Evolutionary conservation across 1,140 invertebrate genomes (phyloP).

Genomic region (Gryllus bimaculatus): DNA sequence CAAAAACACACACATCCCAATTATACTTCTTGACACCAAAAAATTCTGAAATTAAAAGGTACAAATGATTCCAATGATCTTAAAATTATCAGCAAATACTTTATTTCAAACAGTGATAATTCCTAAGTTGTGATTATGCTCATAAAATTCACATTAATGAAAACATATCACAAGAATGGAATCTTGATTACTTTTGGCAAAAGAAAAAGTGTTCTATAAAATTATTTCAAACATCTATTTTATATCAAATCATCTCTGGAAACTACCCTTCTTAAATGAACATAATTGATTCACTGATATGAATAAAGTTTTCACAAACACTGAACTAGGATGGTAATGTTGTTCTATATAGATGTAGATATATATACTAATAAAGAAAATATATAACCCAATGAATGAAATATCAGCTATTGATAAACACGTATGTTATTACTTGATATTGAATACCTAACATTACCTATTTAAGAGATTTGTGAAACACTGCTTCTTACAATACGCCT

Average conservation of each 20-base stretch:
- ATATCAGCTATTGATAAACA: conserved; percentile 9
- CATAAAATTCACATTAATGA: not conserved
- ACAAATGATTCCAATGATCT: not conserved
- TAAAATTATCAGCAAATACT: not conserved
- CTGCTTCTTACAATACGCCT: not conserved
- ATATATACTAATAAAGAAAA: conserved; percentile 9
- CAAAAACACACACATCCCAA: not conserved
- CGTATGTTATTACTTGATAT: not conserved
- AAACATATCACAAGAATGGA: conserved; percentile 1
- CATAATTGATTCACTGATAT: not conserved
- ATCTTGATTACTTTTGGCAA: not conserved
- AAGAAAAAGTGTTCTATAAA: no score
- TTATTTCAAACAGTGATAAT: not conserved
- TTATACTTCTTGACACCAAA: conserved; percentile 5
- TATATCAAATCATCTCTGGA: no score
- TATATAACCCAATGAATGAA: not conserved
- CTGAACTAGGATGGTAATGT: not conserved
- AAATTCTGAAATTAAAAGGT: not conserved
- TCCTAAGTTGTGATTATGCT: not conserved
- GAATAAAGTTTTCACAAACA: not conserved
- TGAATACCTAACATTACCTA: not conserved
- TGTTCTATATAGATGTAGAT: conserved; percentile 7
- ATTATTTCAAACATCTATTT: no score
- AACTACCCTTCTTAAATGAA: not conserved
- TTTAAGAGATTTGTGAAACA: not conserved